Evolutionary conservation across 2,888 invertebrate species (phyloP), one percentile per base, ranked within the genome.

Genomic region (Bibio marci): DNA sequence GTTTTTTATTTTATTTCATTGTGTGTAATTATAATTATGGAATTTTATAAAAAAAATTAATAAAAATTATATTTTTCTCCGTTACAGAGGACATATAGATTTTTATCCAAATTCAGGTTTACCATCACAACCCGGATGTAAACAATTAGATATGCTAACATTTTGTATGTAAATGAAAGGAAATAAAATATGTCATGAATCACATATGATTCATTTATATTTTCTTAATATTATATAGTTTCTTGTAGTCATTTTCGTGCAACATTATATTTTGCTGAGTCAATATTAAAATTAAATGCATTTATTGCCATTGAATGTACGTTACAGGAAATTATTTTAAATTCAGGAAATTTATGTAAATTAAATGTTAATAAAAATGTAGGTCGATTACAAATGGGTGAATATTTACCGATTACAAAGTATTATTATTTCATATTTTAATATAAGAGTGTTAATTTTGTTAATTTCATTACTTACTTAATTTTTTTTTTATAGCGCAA

Each of bases 191-290:
- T n/a, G n/a, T n/a, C n/a, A n/a, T n/a, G n/a, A n/a, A n/a, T n/a
- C n/a, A n/a, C n/a, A n/a, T n/a, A n/a, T n/a, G n/a, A n/a, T n/a
- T n/a, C n/a, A n/a, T n/a, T n/a, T n/a, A n/a, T n/a, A n/a, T n/a
- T n/a, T n/a, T n/a, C n/a, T n/a, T n/a, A n/a, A n/a, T n/a, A n/a
- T n/a, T n/a, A 19, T 17, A n/a, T 34, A 48, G 46, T 44, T 33
- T 51, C 55, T 38, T 62, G 62, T 44, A 62, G 62, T 43, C 62
- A 62, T 42, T 54, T 53, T 39, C 50, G 59, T 4, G 62, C 61
- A 1, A 54, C 57, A 3, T 33, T 49, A 26, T 51, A 55, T 8
- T 62, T 54, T 42, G 59, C 60, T 0, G 62, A 62, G 34, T 54
- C 61, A 2, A 52, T 62, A 40, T 49, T 52, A 0, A 10, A 54